phyloP scores from a whole-genome alignment of 2,888 invertebrate genomes.

The Ophioninae sp. region DNA sequence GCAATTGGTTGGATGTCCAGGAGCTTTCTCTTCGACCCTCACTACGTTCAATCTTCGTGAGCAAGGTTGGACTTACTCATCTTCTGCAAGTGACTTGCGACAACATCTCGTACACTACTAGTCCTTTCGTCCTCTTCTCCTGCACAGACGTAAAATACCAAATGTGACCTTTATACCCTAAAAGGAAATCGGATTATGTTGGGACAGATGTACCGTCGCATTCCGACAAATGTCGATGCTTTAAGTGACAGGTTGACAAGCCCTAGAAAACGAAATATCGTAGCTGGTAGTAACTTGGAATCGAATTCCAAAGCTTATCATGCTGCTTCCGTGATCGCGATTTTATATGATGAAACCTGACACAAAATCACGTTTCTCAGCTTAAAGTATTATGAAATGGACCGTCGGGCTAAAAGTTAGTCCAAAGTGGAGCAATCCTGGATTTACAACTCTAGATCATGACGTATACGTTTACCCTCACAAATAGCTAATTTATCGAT shows the following conservation, averaged over 20 bases:
- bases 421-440: too few relatives aligned
- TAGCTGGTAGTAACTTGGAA: constrained; percentile 1
- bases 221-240: constrained; percentile 7
- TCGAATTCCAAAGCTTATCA: not conserved
- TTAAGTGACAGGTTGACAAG: not conserved
- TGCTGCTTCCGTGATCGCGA: not conserved
- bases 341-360: not conserved
- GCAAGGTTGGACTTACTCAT: constrained; percentile 36
- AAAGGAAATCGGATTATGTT: constrained; percentile 23
- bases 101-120: constrained; percentile 15
- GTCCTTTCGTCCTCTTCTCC: not conserved
- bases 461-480: too few relatives aligned
- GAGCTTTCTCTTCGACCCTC: constrained; percentile 30
- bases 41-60: constrained; percentile 45
- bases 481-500: too few relatives aligned
- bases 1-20: constrained; percentile 31
- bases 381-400: not conserved
- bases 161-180: not conserved
- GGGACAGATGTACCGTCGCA: not conserved
- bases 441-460: too few relatives aligned
- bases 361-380: not conserved
- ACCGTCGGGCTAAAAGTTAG: too few relatives aligned
- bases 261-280: not conserved
- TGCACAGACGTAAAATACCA: not conserved
- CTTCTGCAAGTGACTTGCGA: constrained; percentile 5